A percentile compares a stretch with the other conserved stretches of the same genome.
Evolutionary conservation across 2,888 invertebrate genomes (phyloP).

Genomic region (Seira sanloemensis): DNA sequence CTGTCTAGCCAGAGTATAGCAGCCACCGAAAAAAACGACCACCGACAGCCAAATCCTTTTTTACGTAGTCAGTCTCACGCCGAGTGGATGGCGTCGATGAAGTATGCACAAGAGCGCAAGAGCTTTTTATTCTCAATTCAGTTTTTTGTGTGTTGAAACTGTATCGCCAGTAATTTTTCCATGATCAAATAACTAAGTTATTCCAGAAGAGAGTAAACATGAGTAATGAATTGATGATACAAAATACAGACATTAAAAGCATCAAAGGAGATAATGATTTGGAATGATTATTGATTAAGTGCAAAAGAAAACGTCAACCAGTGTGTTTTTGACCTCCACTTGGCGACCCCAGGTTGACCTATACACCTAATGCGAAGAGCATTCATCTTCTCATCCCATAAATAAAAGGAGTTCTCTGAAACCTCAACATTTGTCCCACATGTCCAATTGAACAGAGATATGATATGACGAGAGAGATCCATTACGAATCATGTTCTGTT

Average conservation of each 20-base stretch:
- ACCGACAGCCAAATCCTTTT: not conserved
- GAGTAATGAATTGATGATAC: no score
- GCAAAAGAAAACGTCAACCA: slow-evolving; percentile 62
- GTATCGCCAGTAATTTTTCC: no score
- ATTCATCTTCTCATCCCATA: slow-evolving; percentile 9
- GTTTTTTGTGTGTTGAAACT: no score
- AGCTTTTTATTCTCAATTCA: no score
- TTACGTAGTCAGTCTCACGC: slow-evolving; percentile 46
- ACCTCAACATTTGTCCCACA: no score
- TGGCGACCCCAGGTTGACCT: slow-evolving; percentile 7
- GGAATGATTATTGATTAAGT: slow-evolving; percentile 53
- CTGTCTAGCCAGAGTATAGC: slow-evolving; percentile 30
- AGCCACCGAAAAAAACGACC: slow-evolving; percentile 2
- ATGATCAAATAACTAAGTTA: not conserved
- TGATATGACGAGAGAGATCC: no score
- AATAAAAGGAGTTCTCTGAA: not conserved
- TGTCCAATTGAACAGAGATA: no score
- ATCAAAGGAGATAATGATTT: not conserved
- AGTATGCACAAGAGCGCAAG: slow-evolving; percentile 26
- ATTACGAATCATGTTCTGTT: no score
- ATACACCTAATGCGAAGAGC: slow-evolving; percentile 10
- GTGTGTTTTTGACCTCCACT: slow-evolving; percentile 44
- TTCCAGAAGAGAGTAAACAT: no score
- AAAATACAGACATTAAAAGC: no score
- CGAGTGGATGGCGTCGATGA: slow-evolving; percentile 58